A percentile compares a stretch with the other conserved stretches of the same genome.
phyloP scores from a whole-genome alignment of 2,888 invertebrate species.

The Drosophila mimica region DNA sequence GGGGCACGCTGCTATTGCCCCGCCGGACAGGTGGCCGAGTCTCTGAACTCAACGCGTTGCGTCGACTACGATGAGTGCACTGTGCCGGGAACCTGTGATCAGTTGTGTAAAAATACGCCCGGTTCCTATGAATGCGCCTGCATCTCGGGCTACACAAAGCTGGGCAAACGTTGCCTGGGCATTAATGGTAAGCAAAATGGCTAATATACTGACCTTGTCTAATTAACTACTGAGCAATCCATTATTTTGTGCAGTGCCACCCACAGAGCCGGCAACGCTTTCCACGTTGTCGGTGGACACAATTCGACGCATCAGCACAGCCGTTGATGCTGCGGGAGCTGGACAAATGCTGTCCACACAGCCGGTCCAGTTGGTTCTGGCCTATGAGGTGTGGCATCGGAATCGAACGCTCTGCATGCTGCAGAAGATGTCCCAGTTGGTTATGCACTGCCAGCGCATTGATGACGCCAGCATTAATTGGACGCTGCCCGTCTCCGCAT shows the following conservation, averaged over 20 bases:
- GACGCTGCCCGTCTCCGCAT: constrained; percentile 87
- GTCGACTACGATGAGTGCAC: constrained; percentile 92
- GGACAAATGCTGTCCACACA: constrained; percentile 83
- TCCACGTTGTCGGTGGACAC: constrained; percentile 89
- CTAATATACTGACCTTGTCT: not conserved
- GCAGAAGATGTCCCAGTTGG: constrained; percentile 85
- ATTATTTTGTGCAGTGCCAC: constrained; percentile 87
- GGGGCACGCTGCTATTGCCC: constrained; percentile 92
- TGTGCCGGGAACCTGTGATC: constrained; percentile 90
- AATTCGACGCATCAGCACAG: constrained; percentile 87
- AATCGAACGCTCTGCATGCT: constrained; percentile 91
- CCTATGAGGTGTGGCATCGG: constrained; percentile 89
- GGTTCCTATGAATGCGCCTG: constrained; percentile 91
- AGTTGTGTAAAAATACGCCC: constrained; percentile 89
- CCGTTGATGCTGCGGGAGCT: constrained; percentile 61
- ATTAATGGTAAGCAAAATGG: constrained; percentile 87
- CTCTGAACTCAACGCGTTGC: constrained; percentile 86
- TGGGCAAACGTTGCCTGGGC: constrained; percentile 88
- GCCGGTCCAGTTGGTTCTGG: constrained; percentile 77
- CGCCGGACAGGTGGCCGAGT: constrained; percentile 87
- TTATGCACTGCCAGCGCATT: constrained; percentile 89
- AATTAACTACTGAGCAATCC: not conserved
- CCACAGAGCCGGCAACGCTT: constrained; percentile 88
- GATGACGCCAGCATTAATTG: constrained; percentile 88
- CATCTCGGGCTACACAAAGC: constrained; percentile 88